phyloP scores from a whole-genome alignment of 2,888 invertebrate genomes.

The Tetragnatha montana region DNA sequence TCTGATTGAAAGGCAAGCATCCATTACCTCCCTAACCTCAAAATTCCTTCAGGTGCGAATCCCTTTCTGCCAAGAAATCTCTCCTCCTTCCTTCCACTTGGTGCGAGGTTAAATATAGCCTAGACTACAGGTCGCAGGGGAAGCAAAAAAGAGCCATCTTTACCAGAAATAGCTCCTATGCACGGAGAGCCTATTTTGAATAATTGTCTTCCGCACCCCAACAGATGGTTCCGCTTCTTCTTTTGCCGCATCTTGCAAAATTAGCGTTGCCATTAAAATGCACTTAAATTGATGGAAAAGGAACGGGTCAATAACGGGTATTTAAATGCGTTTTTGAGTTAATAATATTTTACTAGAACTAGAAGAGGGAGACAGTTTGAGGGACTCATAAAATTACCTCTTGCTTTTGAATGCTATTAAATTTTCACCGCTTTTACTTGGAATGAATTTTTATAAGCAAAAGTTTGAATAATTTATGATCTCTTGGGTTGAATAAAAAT shows the following conservation, averaged over 20 bases:
- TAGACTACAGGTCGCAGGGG: constrained; percentile 1
- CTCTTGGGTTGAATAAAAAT: no score
- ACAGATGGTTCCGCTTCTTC: constrained; percentile 18
- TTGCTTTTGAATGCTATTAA: no score
- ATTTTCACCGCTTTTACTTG: no score
- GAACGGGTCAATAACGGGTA: not conserved
- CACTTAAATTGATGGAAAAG: not conserved
- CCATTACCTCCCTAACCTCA: not conserved
- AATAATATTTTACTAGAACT: not conserved
- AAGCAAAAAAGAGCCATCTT: constrained; percentile 16
- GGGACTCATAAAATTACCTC: no score
- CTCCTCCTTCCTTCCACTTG: not conserved
- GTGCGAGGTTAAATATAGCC: constrained; percentile 49
- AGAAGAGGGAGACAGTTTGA: no score
- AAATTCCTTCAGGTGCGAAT: constrained; percentile 27
- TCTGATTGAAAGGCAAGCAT: not conserved
- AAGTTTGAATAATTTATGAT: no score
- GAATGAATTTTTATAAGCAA: no score
- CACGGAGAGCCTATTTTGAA: constrained; percentile 40
- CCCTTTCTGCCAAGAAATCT: not conserved
- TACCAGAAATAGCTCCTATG: constrained; percentile 34
- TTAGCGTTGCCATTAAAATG: not conserved
- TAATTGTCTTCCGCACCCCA: constrained; percentile 3
- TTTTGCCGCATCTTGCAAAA: not conserved
- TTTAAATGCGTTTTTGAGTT: not conserved